Conservation (phyloP, 2,888 invertebrate species). For the Catocala sponsa region DNA sequence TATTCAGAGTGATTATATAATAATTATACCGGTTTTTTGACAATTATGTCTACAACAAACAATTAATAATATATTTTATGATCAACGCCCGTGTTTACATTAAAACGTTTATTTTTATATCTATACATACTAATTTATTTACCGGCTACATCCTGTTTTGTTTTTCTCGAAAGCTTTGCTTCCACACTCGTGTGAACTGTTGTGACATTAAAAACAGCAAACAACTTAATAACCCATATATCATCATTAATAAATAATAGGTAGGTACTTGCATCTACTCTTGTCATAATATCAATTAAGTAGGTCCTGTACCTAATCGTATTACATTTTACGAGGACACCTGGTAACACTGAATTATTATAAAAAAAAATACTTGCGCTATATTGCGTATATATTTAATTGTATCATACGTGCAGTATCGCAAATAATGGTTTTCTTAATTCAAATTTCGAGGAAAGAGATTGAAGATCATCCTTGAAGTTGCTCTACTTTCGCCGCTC, state of each 20-base stretch:
- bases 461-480: too few relatives aligned
- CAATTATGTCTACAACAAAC: slow-evolving; percentile 3
- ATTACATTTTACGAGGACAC: too few relatives aligned
- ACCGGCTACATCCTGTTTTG: slow-evolving; percentile 28
- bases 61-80: slow-evolving; percentile 38
- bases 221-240: background rate
- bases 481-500: too few relatives aligned
- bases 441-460: too few relatives aligned
- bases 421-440: too few relatives aligned
- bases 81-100: slow-evolving; percentile 50
- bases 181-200: background rate
- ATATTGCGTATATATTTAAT: too few relatives aligned
- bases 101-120: slow-evolving; percentile 19
- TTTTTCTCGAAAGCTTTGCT: background rate
- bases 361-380: too few relatives aligned
- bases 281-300: too few relatives aligned
- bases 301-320: too few relatives aligned
- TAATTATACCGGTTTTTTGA: background rate
- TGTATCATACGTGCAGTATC: too few relatives aligned
- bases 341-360: too few relatives aligned
- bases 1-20: background rate
- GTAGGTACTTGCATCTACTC: background rate
- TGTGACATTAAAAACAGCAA: too few relatives aligned
- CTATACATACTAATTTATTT: slow-evolving; percentile 9
- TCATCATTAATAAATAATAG: background rate